Evolutionary conservation across 2,888 invertebrate species (phyloP), one percentile per base, ranked within the genome.

Genomic region (Macrophya annulata): DNA sequence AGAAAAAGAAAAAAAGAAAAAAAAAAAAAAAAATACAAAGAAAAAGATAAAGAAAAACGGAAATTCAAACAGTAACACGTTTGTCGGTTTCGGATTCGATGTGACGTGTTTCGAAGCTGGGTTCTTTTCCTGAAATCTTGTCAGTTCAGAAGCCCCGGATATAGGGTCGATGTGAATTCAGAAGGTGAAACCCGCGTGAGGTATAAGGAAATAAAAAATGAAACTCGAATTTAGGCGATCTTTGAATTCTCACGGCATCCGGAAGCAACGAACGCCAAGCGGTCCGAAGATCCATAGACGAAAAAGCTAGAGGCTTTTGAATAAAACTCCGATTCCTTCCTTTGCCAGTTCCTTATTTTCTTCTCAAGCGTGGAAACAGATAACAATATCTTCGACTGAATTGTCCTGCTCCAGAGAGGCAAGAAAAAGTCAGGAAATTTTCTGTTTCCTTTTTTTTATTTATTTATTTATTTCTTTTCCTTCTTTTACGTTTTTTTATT

Each of bases 281-380:
- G 37, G 68, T 68, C 68, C 68, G 68, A 37, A 74, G 74, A 43
- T 4, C n/a, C 43, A 21, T 40, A 21, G 31, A 25, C 4, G 17
- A 37, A 31, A n/a, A 51, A 15, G 31, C 77, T 31, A 5, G 55
- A 48, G n/a, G 59, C 62, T 59, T 81, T 59, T 43, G 81, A 81
- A 81, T 81, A 62, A 81, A 43, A 37, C 40, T 43, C n/a, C 59
- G 62, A 81, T 62, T 81, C 37, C 43, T 40, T 43, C 21, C 3
- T 5, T 62, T 43, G 59, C 12, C 51, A 12, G 40, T 81, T 21
- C 81, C 40, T 81, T 81, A 62, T 81, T 81, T 81, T 43, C 59
- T 62, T 25, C 59, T 43, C 81, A 40, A 59, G 40, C 81, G 81
- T 81, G 81, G 37, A 81, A 81, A 81, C 81, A 62, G 81, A 81